Base-by-base conservation (phyloP, 2,113 vertebrate genomes). In the Nansenia antarctica region DNA sequence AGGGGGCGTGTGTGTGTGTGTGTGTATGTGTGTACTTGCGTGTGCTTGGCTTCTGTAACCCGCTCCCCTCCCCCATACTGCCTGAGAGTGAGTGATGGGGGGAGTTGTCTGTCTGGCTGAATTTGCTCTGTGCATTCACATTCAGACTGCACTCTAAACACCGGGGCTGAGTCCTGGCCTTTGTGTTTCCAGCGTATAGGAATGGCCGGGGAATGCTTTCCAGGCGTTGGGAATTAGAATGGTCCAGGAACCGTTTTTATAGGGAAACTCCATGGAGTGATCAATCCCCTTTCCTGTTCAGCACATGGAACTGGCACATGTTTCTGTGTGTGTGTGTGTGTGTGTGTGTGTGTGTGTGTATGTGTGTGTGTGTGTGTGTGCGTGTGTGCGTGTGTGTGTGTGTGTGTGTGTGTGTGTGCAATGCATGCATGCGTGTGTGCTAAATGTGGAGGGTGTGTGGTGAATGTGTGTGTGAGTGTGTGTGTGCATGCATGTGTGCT, bases 21-120 rank as follows among this genome's bases (percentile, higher is more conserved):
- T 73, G 65, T 69, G 60, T 69, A 80, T 78, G 68, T 83, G 27
- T 75, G 64, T 60, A 39, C n/a, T n/a, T 78, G 71, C 26, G 45
- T 76, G 59, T 62, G 34, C 9, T 26, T 42, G 37, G 37, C 35
- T 26, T 31, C 29, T n/a, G 14, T 18, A 72, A 73, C 74, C 5
- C 24, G 66, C n/a, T 3, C 86, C 89, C 87, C 66, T 86, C 87
- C 89, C 86, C 89, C 83, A 75, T 61, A 76, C 64, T 81, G 69
- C 67, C 54, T 80, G 70, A 80, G 73, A 72, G 82, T 79, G 81
- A 85, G 65, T 85, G 84, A 85, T 60, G 65, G 32, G 47, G 47
- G 29, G 54, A 31, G 27, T 24, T 67, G 75, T 80, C 67, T 78
- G 86, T 76, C 81, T 87, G 79, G 69, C 73, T 85, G 72, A 60